Base-by-base conservation (phyloP, 1,140 invertebrate genomes). In the Catajapyx aquilonaris region DNA sequence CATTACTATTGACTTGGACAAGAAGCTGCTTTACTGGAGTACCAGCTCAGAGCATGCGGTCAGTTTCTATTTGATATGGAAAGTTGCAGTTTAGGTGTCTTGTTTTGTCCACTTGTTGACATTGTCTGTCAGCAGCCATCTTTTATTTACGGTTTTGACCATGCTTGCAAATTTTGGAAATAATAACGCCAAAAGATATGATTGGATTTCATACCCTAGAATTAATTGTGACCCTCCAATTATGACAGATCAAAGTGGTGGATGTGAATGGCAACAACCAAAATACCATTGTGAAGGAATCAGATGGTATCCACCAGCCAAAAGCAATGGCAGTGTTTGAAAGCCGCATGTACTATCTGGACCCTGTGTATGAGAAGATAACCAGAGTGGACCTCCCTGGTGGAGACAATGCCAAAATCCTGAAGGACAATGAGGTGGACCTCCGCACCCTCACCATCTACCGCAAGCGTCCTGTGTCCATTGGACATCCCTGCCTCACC, bases 361-460 rank as follows among this genome's bases (percentile, higher is more conserved):
- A 97, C 57, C 75, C 84, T 1, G 60, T 68, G 0, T 88, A 85
- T 52, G 90, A 95, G 48, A 85, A 88, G 47, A 74, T 95, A 18
- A 74, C 81, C 31, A 66, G 81, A 41, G 77, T 88, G 0, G 81
- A 90, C 46, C 56, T 93, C n/a, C 77, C 79, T 0, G 71, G 72
- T 20, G 81, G 76, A 1, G 71, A 73, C 34, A 83, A 86, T 53
- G 65, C 75, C 7, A 71, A 76, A 48, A 62, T 65, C 1, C 69
- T 93, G 20, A 55, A 88, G 17, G 79, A 87, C 42, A 90, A 91
- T 48, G 80, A 86, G 47, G 69, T 73, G 1, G 78, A 84, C 46
- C 54, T 93, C n/a, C 83, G 81, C 45, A 85, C 79, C 0, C 62
- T 95, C 47, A 85, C 76, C 9, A 74, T 94, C 41, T 90, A 81